Conservation (phyloP, 1,140 invertebrate genomes). For the Heliothis subflexa region DNA sequence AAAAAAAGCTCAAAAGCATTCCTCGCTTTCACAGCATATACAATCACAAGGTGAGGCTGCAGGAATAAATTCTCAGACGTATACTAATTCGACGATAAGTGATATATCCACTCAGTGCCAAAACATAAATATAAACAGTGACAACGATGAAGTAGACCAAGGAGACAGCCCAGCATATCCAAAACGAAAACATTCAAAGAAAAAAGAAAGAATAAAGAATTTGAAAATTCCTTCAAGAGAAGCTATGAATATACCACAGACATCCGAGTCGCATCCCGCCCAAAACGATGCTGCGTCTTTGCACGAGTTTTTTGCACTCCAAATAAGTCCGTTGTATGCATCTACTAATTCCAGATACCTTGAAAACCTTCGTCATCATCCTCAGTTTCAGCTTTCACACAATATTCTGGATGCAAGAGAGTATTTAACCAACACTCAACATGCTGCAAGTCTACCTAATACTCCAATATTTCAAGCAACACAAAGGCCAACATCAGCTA, state of each 20-base stretch:
- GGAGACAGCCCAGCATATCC: constrained; percentile 36
- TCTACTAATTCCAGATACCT: constrained; percentile 69
- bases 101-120: constrained; percentile 49
- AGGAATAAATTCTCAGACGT: constrained; percentile 7
- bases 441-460: constrained; percentile 62
- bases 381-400: constrained; percentile 69
- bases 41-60: constrained; percentile 42
- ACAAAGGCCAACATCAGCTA: constrained; percentile 48
- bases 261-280: constrained; percentile 49
- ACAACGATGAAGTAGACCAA: constrained; percentile 50
- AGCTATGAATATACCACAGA: constrained; percentile 69
- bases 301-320: constrained; percentile 67
- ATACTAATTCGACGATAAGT: constrained; percentile 45
- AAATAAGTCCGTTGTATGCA: constrained; percentile 72
- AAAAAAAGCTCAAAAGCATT: constrained; percentile 43
- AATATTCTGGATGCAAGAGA: constrained; percentile 48
- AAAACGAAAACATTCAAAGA: constrained; percentile 72
- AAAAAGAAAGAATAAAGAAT: constrained; percentile 69
- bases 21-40: constrained; percentile 22
- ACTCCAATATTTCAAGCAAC: constrained; percentile 58
- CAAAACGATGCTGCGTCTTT: constrained; percentile 52
- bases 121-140: constrained; percentile 60
- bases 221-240: constrained; percentile 62
- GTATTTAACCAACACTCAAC: constrained; percentile 34
- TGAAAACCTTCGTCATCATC: constrained; percentile 74